Evolutionary conservation across 2,113 vertebrate genomes (phyloP), one percentile per base, ranked within the genome.

Genomic region (Psephotus haematonotus): DNA sequence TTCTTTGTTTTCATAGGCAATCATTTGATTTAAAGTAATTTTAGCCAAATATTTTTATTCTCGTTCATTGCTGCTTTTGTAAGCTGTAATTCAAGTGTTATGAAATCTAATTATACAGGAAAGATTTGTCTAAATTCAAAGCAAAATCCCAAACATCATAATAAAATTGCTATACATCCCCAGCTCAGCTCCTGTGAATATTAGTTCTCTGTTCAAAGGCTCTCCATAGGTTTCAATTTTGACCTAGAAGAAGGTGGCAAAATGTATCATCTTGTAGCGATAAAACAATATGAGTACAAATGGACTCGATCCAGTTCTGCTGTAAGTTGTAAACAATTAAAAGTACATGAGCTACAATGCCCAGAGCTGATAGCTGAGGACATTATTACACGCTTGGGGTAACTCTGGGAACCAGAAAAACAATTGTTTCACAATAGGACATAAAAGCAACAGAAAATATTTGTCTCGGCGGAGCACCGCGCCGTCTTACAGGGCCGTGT

Each of bases 261-360:
- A 97, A 97, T 97, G 97, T 96, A 97, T 97, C 94, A 98, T 95
- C 94, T 83, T 49, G 9, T 84, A 93, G 95, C 91, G 97, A 97
- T 91, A 96, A 97, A 97, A 86, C 94, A 97, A 95, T 95, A 91
- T 94, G 96, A 94, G 97, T 96, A 86, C 95, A 95, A 98, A 97
- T 94, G 95, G 97, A 97, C 97, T 97, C 90, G 17, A 43, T 97
- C 97, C 97, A 97, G 93, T 97, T 97, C 86, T 88, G 88, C 94
- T 92, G 93, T 93, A 96, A 97, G 85, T 93, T 96, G 94, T 97
- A 97, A 97, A 98, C 97, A 98, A 98, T 98, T 97, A 98, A 96
- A 97, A 97, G 97, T 98, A 97, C 97, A 96, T 90, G 94, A 97
- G 96, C 97, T 97, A 71, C 88, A 96, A 96, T 93, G 92, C 96